These are phyloP conservation scores for Periphyllus acericola DNA, from an alignment of 2,888 invertebrate species.

Conservation along the genomic window DNA sequence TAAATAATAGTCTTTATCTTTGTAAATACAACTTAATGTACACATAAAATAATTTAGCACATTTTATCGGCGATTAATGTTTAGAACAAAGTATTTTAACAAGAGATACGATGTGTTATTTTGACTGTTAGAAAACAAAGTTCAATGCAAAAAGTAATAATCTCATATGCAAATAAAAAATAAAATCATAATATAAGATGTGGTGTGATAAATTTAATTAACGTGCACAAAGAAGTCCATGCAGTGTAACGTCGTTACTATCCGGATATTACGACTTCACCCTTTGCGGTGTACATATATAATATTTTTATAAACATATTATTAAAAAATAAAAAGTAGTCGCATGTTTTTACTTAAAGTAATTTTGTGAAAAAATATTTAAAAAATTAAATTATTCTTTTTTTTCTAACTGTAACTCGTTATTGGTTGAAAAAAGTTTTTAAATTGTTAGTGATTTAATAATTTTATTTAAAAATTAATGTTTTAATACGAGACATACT, in stretches of 20 bases:
- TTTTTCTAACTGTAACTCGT: background rate
- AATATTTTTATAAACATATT: background rate
- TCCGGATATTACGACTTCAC: conserved; percentile 51
- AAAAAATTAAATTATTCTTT: background rate
- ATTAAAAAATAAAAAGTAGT: conserved; percentile 16
- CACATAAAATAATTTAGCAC: background rate
- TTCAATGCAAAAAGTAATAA: background rate
- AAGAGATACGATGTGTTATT: background rate
- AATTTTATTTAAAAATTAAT: too few relatives aligned
- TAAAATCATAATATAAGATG: background rate
- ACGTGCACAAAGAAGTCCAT: conserved; percentile 29
- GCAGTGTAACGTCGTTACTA: conserved; percentile 25
- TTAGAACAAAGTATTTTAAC: background rate
- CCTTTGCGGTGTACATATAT: background rate
- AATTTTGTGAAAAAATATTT: background rate
- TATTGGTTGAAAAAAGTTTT: too few relatives aligned
- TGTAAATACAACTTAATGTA: background rate
- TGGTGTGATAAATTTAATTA: conserved; percentile 45
- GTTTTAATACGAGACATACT: too few relatives aligned
- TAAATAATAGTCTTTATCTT: background rate
- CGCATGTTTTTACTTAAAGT: background rate
- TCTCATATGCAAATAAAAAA: background rate
- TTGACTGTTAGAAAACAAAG: background rate
- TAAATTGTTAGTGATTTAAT: too few relatives aligned
- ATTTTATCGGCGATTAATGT: background rate